Evolutionary conservation across 2,797 vertebrate species (phyloP).

Genomic region (Miichthys miiuy): DNA sequence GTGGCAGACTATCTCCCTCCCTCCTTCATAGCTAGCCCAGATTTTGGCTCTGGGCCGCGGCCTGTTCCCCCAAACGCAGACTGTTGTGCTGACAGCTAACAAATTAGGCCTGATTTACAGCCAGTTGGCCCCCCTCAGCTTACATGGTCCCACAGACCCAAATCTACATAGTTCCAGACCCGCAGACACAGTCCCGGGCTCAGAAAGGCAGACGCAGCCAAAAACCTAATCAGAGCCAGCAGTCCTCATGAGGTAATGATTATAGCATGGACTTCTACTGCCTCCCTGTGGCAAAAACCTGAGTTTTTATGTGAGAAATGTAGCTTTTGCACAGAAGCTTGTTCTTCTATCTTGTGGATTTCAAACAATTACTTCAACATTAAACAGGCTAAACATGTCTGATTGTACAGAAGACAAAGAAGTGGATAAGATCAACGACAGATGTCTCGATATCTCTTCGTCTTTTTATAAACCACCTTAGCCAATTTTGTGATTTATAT

Average conservation of each 20-base stretch:
- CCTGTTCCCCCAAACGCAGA: constrained; percentile 82
- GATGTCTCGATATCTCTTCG: neutral
- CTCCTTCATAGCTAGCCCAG: constrained; percentile 72
- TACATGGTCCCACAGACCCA: constrained; percentile 83
- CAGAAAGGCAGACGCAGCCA: constrained; percentile 71
- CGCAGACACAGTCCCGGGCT: constrained; percentile 77
- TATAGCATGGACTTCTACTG: constrained; percentile 74
- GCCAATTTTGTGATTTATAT: constrained; percentile 34
- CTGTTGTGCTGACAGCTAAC: constrained; percentile 89
- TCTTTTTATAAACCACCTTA: constrained; percentile 27
- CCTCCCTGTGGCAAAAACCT: constrained; percentile 82
- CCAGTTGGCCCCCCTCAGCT: constrained; percentile 79
- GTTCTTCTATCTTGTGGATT: neutral
- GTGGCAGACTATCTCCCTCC: constrained; percentile 81
- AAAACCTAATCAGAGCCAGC: constrained; percentile 72
- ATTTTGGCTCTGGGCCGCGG: constrained; percentile 79
- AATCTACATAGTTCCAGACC: constrained; percentile 81
- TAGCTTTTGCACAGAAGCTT: neutral
- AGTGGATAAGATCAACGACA: constrained; percentile 12
- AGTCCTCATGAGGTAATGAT: constrained; percentile 60
- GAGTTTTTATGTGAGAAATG: constrained; percentile 3
- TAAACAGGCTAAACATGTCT: neutral
- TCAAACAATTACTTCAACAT: constrained; percentile 28
- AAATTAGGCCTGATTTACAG: constrained; percentile 88
- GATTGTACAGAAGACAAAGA: neutral